Evolutionary conservation across 2,888 invertebrate species (phyloP).

Genomic region (Calliopum simillimum): DNA sequence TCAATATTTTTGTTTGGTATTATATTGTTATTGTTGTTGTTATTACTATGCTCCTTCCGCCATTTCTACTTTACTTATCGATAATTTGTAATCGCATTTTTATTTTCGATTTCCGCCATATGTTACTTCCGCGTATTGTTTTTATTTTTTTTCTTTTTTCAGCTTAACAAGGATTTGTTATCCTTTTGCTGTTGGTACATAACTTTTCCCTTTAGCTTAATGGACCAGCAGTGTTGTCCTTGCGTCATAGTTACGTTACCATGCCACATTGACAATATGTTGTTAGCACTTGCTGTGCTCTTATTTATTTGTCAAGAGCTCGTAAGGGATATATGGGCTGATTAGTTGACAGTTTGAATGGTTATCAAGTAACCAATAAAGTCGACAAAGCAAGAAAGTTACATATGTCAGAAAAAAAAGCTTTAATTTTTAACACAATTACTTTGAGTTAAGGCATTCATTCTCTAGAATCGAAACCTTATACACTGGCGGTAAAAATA

Average conservation of each 20-base stretch:
- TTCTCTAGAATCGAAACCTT: too few relatives aligned
- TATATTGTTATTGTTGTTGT: background rate
- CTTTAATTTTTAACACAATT: too few relatives aligned
- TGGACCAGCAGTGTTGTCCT: constrained; percentile 4
- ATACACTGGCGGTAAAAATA: too few relatives aligned
- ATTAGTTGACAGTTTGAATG: background rate
- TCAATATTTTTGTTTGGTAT: background rate
- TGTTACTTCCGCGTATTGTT: background rate
- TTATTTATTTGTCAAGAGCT: background rate
- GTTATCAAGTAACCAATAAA: background rate
- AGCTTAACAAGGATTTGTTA: background rate
- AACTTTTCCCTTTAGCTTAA: background rate
- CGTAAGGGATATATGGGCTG: background rate
- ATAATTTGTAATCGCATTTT: constrained; percentile 36
- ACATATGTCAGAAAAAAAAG: background rate
- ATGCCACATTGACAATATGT: background rate
- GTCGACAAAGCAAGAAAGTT: background rate
- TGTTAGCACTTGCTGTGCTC: background rate
- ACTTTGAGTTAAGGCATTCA: too few relatives aligned
- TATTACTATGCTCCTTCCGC: background rate
- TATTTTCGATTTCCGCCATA: constrained; percentile 22
- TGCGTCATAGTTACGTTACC: background rate
- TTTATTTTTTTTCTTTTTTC: background rate
- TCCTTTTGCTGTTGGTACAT: background rate
- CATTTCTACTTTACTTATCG: constrained; percentile 19